A percentile compares a stretch with the other conserved stretches of the same genome.
phyloP scores from a whole-genome alignment of 2,113 vertebrate genomes.

The Martes martes region DNA sequence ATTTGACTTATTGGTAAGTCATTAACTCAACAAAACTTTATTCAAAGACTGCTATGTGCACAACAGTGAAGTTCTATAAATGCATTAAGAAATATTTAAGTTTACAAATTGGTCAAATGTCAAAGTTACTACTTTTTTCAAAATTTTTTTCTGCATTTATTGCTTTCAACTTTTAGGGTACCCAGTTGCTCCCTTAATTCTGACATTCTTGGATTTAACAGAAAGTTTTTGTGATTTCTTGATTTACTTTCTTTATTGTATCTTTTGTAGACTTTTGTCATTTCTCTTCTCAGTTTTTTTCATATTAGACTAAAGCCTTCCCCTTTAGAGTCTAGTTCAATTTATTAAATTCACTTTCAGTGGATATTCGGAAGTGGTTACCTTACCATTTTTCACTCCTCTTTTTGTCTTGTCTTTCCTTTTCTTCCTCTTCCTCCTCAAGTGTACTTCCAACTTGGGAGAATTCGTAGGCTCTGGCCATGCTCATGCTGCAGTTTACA shows the following conservation, averaged over 20 bases:
- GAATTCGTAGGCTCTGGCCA: constrained; percentile 11
- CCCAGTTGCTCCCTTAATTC: not conserved
- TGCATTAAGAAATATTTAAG: not conserved
- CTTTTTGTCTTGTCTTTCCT: constrained; percentile 34
- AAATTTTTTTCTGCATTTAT: not conserved
- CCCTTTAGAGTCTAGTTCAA: not conserved
- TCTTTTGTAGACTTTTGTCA: not conserved
- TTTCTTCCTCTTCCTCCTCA: constrained; percentile 34
- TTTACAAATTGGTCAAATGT: not conserved
- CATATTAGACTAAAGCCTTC: not conserved
- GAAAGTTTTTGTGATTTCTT: not conserved
- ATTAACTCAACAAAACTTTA: constrained; percentile 17
- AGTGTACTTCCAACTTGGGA: constrained; percentile 57
- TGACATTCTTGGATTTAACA: not conserved
- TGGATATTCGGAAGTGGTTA: not conserved
- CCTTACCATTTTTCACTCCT: constrained; percentile 45
- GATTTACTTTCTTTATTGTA: constrained; percentile 34
- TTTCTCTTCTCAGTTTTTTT: constrained; percentile 17
- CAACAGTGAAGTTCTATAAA: not conserved
- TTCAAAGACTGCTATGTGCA: not conserved
- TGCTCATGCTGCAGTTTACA: constrained; percentile 54
- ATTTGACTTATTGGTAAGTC: not conserved
- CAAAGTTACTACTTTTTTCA: not conserved
- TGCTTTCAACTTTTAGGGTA: not conserved
- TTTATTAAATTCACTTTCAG: constrained; percentile 44